phyloP scores from a whole-genome alignment of 2,113 vertebrate species.

The Odontophorus gujanensis region DNA sequence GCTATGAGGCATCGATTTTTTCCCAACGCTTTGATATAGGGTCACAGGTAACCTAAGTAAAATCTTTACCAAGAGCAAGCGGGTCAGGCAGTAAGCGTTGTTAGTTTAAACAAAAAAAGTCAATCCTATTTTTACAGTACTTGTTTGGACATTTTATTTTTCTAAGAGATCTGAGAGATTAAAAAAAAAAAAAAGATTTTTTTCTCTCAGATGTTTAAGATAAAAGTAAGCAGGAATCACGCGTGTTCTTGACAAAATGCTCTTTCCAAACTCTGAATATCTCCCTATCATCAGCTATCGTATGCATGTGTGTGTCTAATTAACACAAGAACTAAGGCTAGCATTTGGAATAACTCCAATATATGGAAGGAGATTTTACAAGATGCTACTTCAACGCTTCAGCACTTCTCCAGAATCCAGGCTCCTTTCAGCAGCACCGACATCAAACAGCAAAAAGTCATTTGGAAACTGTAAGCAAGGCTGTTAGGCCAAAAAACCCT shows the following conservation, averaged over 20 bases:
- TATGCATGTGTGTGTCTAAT: rapidly evolving
- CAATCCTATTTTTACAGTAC: background rate
- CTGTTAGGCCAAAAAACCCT: background rate
- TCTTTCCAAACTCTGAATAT: background rate
- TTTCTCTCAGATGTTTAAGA: background rate
- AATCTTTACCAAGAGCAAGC: constrained; percentile 43
- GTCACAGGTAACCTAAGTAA: constrained; percentile 32
- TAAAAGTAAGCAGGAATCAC: background rate
- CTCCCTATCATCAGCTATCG: background rate
- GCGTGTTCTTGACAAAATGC: background rate
- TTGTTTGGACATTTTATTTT: background rate
- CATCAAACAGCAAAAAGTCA: background rate
- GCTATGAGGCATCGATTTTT: constrained; percentile 54
- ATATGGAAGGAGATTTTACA: background rate
- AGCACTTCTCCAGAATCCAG: background rate
- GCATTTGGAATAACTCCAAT: background rate
- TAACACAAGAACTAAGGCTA: background rate
- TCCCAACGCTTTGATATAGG: background rate
- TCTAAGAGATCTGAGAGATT: background rate
- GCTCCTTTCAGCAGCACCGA: background rate
- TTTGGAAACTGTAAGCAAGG: background rate
- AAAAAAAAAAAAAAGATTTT: background rate
- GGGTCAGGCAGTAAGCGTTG: background rate
- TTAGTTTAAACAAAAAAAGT: constrained; percentile 19
- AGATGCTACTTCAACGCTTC: background rate